Percentiles rank a stretch among this genome's conserved stretches.
These are phyloP conservation scores for Podargus strigoides DNA, from an alignment of 2,797 vertebrate genomes.

Conservation along the genomic window DNA sequence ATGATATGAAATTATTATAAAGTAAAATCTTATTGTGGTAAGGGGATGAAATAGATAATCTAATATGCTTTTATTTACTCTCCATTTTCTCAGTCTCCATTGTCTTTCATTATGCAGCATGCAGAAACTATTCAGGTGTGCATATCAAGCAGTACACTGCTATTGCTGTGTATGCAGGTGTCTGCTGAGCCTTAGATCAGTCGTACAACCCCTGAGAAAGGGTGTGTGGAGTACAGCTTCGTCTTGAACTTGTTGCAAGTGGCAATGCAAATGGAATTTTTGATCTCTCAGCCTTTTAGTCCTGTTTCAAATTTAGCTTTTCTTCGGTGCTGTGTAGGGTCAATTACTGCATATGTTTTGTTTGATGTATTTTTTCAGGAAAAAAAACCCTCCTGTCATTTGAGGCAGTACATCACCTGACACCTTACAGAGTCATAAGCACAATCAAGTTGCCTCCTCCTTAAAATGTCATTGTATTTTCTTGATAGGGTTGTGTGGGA, in stretches of 20 bases:
- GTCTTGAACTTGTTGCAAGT: neutral
- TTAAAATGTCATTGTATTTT: neutral
- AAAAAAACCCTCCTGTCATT: neutral
- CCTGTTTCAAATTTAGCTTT: neutral
- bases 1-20: neutral
- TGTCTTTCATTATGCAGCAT: neutral
- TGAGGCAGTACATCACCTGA: neutral
- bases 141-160: neutral
- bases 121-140: neutral
- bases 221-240: neutral
- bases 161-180: neutral
- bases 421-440: neutral
- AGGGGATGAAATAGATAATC: neutral
- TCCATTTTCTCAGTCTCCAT: neutral
- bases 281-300: neutral
- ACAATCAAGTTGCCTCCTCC: neutral
- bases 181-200: neutral
- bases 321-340: neutral
- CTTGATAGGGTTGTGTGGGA: neutral
- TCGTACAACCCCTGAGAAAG: fast-evolving
- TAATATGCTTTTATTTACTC: slow-evolving; percentile 13
- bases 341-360: neutral
- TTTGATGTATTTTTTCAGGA: neutral
- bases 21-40: neutral
- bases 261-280: neutral